A percentile compares a stretch with the other conserved stretches of the same genome.
Evolutionary conservation across 2,797 vertebrate genomes (phyloP).

Genomic region (Sorex maritimensis): DNA sequence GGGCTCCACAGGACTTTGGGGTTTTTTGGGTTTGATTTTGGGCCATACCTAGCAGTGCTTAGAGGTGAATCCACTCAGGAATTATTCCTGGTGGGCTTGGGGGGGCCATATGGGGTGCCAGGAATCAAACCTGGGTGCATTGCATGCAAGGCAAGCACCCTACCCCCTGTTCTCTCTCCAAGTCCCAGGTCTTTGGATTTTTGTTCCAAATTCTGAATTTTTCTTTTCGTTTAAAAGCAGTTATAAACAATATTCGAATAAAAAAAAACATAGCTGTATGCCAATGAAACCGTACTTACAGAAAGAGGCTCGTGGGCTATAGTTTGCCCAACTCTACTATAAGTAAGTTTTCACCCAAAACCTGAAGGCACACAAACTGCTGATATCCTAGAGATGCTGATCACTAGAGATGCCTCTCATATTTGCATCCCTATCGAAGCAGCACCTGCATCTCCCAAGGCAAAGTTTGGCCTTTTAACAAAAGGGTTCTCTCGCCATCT

Average conservation of each 20-base stretch:
- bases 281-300: slow-evolving; percentile 47
- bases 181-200: not conserved
- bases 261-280: not conserved
- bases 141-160: too few relatives aligned
- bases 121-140: too few relatives aligned
- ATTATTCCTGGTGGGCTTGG: too few relatives aligned
- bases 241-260: not conserved
- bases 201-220: slow-evolving; percentile 18
- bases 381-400: not conserved
- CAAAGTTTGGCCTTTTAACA: not conserved
- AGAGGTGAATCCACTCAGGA: too few relatives aligned
- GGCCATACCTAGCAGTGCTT: too few relatives aligned
- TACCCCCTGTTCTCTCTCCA: too few relatives aligned
- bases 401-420: not conserved
- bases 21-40: too few relatives aligned
- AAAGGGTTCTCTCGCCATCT: not conserved
- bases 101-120: too few relatives aligned
- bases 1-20: not conserved
- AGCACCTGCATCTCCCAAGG: not conserved
- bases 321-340: slow-evolving; percentile 21
- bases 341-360: slow-evolving; percentile 5
- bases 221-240: slow-evolving; percentile 1
- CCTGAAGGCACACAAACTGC: not conserved
- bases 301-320: not conserved
- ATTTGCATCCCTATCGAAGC: not conserved